phyloP scores from a whole-genome alignment of 2,888 invertebrate genomes.

The Cetonia aurata region DNA sequence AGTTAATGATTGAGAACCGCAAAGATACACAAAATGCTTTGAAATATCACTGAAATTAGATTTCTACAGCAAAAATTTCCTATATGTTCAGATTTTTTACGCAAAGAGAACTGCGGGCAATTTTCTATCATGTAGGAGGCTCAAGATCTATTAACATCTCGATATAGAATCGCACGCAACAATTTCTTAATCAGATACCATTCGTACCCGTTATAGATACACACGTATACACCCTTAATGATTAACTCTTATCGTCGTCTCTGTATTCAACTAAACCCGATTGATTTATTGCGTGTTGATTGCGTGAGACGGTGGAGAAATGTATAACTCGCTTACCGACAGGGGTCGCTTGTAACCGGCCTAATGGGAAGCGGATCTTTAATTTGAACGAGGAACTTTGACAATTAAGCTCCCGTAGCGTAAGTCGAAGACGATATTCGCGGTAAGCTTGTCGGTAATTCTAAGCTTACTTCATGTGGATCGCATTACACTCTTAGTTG shows the following conservation, averaged over 20 bases:
- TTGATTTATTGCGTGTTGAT: constrained; percentile 38
- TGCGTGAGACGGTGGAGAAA: constrained; percentile 46
- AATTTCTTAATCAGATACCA: constrained; percentile 9
- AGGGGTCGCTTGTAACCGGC: constrained; percentile 38
- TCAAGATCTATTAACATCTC: no score
- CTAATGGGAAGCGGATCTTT: constrained; percentile 49
- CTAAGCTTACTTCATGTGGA: constrained; percentile 48
- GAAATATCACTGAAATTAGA: no score
- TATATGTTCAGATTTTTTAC: no score
- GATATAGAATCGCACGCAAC: constrained; percentile 20
- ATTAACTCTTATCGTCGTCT: constrained; percentile 26
- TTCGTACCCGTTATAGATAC: constrained; percentile 3
- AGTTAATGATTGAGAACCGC: no score
- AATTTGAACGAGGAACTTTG: constrained; percentile 50
- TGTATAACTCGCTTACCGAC: constrained; percentile 43
- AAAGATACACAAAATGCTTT: no score
- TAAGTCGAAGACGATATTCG: constrained; percentile 44
- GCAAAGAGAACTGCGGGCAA: no score
- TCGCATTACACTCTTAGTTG: constrained; percentile 48
- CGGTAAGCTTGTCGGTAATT: constrained; percentile 47
- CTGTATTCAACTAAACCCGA: constrained; percentile 21
- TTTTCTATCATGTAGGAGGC: no score
- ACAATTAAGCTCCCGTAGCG: constrained; percentile 49
- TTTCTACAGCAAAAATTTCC: no score
- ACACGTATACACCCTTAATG: constrained; percentile 12